phyloP scores from a whole-genome alignment of 2,888 invertebrate genomes.

The Perizoma flavofasciatum region DNA sequence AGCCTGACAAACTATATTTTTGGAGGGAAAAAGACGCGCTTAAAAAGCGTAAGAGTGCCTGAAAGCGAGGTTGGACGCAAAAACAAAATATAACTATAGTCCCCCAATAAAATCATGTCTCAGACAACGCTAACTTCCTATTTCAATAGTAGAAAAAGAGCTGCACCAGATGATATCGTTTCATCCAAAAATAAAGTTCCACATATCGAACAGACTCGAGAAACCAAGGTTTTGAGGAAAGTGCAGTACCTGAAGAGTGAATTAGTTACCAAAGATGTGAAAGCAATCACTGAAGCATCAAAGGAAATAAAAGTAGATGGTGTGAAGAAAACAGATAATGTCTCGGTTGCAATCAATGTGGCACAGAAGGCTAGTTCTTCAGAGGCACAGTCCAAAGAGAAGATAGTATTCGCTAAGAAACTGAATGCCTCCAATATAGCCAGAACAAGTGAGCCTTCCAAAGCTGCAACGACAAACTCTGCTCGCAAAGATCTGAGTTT shows the following conservation, averaged over 20 bases:
- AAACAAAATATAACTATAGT: no score
- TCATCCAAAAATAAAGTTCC: slow-evolving; percentile 80
- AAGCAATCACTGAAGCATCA: slow-evolving; percentile 4
- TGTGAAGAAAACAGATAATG: slow-evolving; percentile 30
- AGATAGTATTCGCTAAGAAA: slow-evolving; percentile 63
- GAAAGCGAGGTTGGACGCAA: background rate
- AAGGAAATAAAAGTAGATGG: slow-evolving; percentile 15
- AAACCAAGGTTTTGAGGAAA: slow-evolving; percentile 50
- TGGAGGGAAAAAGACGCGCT: slow-evolving; percentile 52
- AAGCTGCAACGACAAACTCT: slow-evolving; percentile 69
- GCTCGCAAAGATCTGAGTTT: slow-evolving; percentile 86
- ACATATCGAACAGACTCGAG: slow-evolving; percentile 56
- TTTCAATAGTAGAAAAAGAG: slow-evolving; percentile 90
- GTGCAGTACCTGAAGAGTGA: slow-evolving; percentile 41
- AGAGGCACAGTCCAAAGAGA: slow-evolving; percentile 26
- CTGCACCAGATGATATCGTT: slow-evolving; percentile 86
- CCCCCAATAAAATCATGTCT: slow-evolving; percentile 80
- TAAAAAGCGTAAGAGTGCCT: background rate
- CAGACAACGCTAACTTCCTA: slow-evolving; percentile 90
- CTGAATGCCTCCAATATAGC: slow-evolving; percentile 56
- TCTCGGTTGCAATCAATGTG: slow-evolving; percentile 14
- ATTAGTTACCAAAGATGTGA: slow-evolving; percentile 24
- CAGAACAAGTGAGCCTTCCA: slow-evolving; percentile 47
- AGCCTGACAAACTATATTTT: slow-evolving; percentile 26
- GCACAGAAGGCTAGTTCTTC: slow-evolving; percentile 15